Conservation (phyloP, 2,888 invertebrate genomes). For the Taenaris catops region DNA sequence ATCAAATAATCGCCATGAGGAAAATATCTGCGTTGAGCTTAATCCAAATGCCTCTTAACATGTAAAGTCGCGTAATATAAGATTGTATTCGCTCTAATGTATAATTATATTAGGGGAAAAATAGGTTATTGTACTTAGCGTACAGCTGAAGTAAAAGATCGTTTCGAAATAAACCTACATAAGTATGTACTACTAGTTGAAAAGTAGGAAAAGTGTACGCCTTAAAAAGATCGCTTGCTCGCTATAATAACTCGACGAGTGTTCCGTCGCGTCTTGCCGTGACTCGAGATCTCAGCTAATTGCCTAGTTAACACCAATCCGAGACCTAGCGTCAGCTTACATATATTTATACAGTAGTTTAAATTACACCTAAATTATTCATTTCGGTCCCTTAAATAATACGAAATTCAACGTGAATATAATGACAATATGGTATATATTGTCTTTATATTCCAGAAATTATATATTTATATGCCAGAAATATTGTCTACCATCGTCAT, state of each 20-base stretch:
- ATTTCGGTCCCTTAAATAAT: conserved; percentile 2
- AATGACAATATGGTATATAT: too few relatives aligned
- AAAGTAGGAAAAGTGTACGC: conserved; percentile 6
- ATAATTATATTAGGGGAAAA: too few relatives aligned
- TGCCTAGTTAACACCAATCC: conserved; percentile 57
- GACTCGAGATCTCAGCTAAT: conserved; percentile 47
- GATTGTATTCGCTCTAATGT: too few relatives aligned
- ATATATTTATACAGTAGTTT: conserved; percentile 20
- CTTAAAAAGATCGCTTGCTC: conserved; percentile 14
- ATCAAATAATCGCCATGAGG: too few relatives aligned
- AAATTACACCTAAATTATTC: conserved; percentile 10
- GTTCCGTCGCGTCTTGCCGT: conserved; percentile 31
- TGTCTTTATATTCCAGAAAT: too few relatives aligned
- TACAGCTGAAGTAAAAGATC: neutral
- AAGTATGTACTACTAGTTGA: conserved; percentile 8
- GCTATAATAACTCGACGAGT: conserved; percentile 47
- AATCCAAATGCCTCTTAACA: too few relatives aligned
- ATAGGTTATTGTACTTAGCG: too few relatives aligned
- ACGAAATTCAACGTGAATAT: neutral
- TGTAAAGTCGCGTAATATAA: too few relatives aligned
- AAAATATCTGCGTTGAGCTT: too few relatives aligned
- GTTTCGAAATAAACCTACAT: conserved; percentile 1
- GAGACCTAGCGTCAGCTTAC: conserved; percentile 26
- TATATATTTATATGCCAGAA: too few relatives aligned
- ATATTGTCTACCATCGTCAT: too few relatives aligned